phyloP scores from a whole-genome alignment of 2,888 invertebrate genomes.

The Stenoptilia bipunctidactyla region DNA sequence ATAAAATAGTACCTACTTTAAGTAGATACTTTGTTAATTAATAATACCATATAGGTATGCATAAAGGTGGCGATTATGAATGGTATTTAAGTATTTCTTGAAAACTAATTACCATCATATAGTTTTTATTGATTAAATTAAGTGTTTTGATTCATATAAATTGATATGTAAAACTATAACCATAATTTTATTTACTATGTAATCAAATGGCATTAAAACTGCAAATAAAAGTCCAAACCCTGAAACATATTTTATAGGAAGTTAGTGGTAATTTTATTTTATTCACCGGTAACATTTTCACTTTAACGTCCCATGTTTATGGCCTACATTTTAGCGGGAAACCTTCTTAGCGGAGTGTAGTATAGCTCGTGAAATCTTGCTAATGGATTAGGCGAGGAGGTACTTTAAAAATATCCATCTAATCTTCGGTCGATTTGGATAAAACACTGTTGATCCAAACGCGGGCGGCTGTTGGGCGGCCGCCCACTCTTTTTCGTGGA shows the following conservation, averaged over 20 bases:
- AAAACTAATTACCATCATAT: no score
- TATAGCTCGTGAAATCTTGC: slow-evolving; percentile 42
- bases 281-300: slow-evolving; percentile 10
- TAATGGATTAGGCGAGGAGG: slow-evolving; percentile 55
- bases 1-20: no score
- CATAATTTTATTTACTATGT: not conserved
- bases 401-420: slow-evolving; percentile 57
- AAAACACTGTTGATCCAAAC: slow-evolving; percentile 42
- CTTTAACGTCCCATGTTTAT: slow-evolving; percentile 20
- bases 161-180: not conserved
- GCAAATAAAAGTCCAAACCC: not conserved
- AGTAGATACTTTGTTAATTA: no score
- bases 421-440: slow-evolving; percentile 52
- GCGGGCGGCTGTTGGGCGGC: not conserved
- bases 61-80: no score
- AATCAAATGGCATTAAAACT: not conserved
- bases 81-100: no score
- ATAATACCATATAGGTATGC: no score
- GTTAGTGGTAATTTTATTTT: not conserved
- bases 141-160: no score
- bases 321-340: slow-evolving; percentile 33
- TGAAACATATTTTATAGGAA: not conserved
- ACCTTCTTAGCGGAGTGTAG: slow-evolving; percentile 27
- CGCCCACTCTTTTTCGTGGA: not conserved
- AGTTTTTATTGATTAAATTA: no score